These are phyloP conservation scores for Nicator chloris DNA, from an alignment of 2,113 vertebrate genomes.

Conservation along the genomic window DNA sequence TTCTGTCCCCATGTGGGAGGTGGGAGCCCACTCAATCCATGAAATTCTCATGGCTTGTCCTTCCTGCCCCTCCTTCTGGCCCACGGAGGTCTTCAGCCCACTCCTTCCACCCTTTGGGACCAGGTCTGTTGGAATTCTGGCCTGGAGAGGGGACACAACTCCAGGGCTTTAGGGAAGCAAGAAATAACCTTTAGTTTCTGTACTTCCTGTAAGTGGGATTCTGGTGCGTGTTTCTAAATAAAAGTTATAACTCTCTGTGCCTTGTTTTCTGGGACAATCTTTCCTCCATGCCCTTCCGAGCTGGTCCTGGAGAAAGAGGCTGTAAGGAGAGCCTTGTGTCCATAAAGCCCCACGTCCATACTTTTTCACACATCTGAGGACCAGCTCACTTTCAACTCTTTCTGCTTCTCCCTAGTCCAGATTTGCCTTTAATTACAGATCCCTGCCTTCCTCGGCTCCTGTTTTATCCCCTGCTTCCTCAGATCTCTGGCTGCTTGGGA, in stretches of 20 bases:
- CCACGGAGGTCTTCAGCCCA: background rate
- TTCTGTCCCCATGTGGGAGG: background rate
- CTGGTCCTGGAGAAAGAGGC: background rate
- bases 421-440: background rate
- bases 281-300: background rate
- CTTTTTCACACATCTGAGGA: background rate
- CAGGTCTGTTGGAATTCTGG: background rate
- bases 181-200: background rate
- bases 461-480: background rate
- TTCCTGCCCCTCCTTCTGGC: background rate
- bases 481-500: background rate
- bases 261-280: background rate
- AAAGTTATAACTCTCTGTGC: background rate
- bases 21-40: fast-evolving
- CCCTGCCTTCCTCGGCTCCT: background rate
- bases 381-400: background rate
- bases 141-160: background rate
- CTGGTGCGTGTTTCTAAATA: background rate
- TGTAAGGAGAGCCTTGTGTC: background rate
- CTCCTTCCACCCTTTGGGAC: background rate
- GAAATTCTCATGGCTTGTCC: background rate
- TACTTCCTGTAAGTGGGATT: background rate
- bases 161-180: background rate
- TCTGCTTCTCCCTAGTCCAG: background rate
- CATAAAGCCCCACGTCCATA: fast-evolving